Base-by-base conservation (phyloP, 2,888 invertebrate genomes). In the Drosophila meridiana region DNA sequence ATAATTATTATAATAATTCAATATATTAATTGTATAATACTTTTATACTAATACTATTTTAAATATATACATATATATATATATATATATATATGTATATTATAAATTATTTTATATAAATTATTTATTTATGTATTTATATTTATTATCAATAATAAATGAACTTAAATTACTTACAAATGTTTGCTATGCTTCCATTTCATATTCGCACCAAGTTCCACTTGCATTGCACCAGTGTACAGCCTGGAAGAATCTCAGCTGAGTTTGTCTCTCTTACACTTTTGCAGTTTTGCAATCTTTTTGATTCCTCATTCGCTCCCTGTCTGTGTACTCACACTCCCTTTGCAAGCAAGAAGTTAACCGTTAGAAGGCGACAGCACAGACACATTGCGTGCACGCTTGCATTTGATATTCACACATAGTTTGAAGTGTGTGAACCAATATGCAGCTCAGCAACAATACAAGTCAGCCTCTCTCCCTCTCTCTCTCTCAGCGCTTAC, bases 151-250 rank as follows among this genome's bases (percentile, higher is more conserved):
- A 0, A 38, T 20, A 20, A 43, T 11, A 43, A 45, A 26, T 11
- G 5, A 43, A 9, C 40, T 42, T n/a, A 20, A 26, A 20, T 4
- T 4, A 4, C 4, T 26, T 26, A 2, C 1, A 26, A 6, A 26
- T 1, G 11, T 13, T 3, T 7, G 13, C 13, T 13, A 13, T 3
- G 6, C 2, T 13, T 14, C 28, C 52, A n/a, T 5, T 50, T 32
- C 0, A 26, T 4, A 40, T 50, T 60, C 26, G 6, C 14, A 9
- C 14, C n/a, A 11, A 32, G 48, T 32, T 50, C 40, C 4, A 8
- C 0, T 7, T 26, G 8, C 13, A 2, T 40, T n/a, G 40, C 3
- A 26, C 45, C 75, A 72, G 8, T 73, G 67, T 72, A 48, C 67
- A 73, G 38, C n/a, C 40, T 48, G 52, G 13, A 36, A 50, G n/a